Percentiles rank a stretch among this genome's conserved stretches.
Conservation (phyloP, 2,888 invertebrate species). For the Gerosis bhagava region DNA sequence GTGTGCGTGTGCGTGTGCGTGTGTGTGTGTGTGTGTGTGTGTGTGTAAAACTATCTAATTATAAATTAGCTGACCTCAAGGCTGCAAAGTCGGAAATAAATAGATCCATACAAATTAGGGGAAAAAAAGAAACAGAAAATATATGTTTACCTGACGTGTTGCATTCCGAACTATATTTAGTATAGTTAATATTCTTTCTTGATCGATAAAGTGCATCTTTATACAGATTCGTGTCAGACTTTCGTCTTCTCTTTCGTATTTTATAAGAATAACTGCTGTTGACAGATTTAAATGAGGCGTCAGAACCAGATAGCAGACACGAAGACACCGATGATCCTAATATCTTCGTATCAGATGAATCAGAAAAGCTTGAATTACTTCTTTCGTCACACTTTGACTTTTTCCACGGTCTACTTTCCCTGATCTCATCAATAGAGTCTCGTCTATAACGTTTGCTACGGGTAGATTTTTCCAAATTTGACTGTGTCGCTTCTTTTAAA, state of each 20-base stretch:
- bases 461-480: slow-evolving; percentile 47
- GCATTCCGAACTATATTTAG: slow-evolving; percentile 47
- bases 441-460: slow-evolving; percentile 56
- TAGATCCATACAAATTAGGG: no score
- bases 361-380: slow-evolving; percentile 52
- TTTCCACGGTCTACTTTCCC: slow-evolving; percentile 52
- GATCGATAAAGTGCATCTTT: slow-evolving; percentile 60
- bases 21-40: no score
- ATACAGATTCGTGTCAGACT: slow-evolving; percentile 63
- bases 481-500: no score
- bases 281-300: slow-evolving; percentile 67
- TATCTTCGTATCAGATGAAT: slow-evolving; percentile 46
- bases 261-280: slow-evolving; percentile 63
- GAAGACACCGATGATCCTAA: slow-evolving; percentile 42
- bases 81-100: no score
- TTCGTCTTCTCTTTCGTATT: slow-evolving; percentile 60
- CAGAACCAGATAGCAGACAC: slow-evolving; percentile 54
- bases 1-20: no score
- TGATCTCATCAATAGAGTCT: slow-evolving; percentile 53
- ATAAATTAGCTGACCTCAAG: no score
- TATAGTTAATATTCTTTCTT: slow-evolving; percentile 46
- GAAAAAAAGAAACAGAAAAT: background rate
- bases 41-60: no score
- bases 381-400: slow-evolving; percentile 59
- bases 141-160: slow-evolving; percentile 48